phyloP scores from a whole-genome alignment of 2,888 invertebrate species.

The Aradus depressus region DNA sequence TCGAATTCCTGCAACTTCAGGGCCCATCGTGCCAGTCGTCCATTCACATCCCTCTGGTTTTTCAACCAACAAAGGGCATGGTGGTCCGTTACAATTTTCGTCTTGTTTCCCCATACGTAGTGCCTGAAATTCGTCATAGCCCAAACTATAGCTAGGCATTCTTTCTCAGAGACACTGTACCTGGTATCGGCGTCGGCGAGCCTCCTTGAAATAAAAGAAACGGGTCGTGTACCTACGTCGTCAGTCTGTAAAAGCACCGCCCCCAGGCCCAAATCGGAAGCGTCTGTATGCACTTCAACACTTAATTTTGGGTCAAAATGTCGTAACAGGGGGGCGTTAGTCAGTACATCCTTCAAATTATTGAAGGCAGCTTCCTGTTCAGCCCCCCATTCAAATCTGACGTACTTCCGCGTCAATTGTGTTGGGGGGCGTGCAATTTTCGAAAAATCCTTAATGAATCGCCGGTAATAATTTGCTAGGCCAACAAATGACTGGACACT shows the following conservation, averaged over 20 bases:
- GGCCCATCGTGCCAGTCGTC: neutral
- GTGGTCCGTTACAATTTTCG: neutral
- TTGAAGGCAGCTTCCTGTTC: neutral
- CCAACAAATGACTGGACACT: too few relatives aligned
- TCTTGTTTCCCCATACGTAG: neutral
- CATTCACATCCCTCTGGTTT: neutral
- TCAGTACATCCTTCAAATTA: neutral
- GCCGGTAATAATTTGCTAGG: too few relatives aligned
- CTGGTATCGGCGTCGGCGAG: neutral
- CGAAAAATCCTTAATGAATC: too few relatives aligned
- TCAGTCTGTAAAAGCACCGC: neutral
- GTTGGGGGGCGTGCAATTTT: too few relatives aligned
- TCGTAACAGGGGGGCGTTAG: neutral
- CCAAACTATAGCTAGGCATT: neutral
- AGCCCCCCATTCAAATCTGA: neutral
- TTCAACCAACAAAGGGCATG: neutral
- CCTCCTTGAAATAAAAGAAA: neutral
- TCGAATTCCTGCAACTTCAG: neutral
- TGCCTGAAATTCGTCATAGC: neutral
- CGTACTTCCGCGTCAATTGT: neutral
- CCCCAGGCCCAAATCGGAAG: neutral
- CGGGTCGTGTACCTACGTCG: neutral
- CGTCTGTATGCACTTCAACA: neutral
- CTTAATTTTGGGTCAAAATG: neutral
- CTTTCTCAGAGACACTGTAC: neutral